phyloP scores from a whole-genome alignment of 2,113 vertebrate species.

The Aptenodytes forsteri region DNA sequence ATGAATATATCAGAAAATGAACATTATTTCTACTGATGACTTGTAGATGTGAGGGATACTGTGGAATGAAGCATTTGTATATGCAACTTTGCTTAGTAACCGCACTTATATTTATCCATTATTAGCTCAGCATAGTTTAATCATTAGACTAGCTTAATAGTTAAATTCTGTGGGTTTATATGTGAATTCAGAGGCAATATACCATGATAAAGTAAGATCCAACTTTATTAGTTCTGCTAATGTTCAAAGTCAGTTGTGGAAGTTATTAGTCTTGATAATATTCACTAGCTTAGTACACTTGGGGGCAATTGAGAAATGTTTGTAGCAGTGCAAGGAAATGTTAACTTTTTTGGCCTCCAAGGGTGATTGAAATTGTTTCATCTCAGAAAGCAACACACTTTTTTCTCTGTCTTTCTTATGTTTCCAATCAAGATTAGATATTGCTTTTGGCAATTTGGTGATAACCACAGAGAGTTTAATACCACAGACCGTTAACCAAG shows the following conservation, averaged over 20 bases:
- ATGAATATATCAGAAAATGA: background rate
- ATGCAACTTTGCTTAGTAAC: background rate
- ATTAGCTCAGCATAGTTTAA: background rate
- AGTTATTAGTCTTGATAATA: background rate
- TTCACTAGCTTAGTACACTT: background rate
- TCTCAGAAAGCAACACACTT: background rate
- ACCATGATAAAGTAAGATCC: background rate
- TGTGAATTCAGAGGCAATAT: background rate
- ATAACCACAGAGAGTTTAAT: background rate
- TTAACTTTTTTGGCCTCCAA: background rate
- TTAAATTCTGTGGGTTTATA: background rate
- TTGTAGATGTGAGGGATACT: background rate
- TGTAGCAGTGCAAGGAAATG: background rate
- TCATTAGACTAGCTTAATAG: background rate
- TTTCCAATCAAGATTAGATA: background rate
- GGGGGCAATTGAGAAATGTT: background rate
- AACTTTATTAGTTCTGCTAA: background rate
- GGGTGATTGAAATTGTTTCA: background rate
- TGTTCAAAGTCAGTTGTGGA: background rate
- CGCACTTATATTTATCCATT: background rate
- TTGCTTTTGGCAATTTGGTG: background rate
- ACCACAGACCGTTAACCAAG: background rate
- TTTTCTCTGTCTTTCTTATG: slow-evolving; percentile 10
- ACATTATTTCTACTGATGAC: background rate
- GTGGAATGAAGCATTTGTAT: background rate